phyloP scores from a whole-genome alignment of 2,888 invertebrate species.

The Heliconius aoede region DNA sequence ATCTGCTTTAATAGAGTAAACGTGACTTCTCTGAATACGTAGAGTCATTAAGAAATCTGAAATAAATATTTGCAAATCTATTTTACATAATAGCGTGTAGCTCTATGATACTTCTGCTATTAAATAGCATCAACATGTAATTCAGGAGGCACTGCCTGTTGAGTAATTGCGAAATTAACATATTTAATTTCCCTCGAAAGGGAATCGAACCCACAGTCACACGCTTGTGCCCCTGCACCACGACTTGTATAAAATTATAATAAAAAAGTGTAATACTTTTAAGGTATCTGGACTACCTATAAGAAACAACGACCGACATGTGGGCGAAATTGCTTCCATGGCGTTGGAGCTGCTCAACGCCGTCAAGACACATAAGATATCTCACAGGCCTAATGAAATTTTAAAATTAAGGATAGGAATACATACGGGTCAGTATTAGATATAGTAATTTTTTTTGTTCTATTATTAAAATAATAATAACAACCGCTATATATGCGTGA shows the following conservation, averaged over 20 bases:
- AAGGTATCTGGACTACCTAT: slow-evolving; percentile 95
- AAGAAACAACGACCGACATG: slow-evolving; percentile 92
- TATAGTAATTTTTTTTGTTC: not conserved
- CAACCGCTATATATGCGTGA: not conserved
- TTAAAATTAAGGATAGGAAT: slow-evolving; percentile 96
- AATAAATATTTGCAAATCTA: too few relatives aligned
- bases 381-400: slow-evolving; percentile 94
- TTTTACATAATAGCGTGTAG: too few relatives aligned
- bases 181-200: too few relatives aligned
- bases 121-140: too few relatives aligned
- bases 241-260: not conserved
- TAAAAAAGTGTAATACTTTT: not conserved
- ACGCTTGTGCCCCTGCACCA: not conserved
- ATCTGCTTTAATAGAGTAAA: not conserved
- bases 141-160: too few relatives aligned
- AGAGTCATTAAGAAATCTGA: too few relatives aligned
- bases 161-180: too few relatives aligned
- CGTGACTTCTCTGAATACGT: too few relatives aligned
- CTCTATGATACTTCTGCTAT: too few relatives aligned
- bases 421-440: slow-evolving; percentile 88
- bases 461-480: too few relatives aligned
- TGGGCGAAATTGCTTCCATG: slow-evolving; percentile 97
- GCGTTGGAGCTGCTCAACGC: slow-evolving; percentile 93
- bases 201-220: too few relatives aligned
- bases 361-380: slow-evolving; percentile 93